Evolutionary conservation across 92 coral and sea anemone species (phyloP).

Genomic region (Zoanthus sociatus): DNA sequence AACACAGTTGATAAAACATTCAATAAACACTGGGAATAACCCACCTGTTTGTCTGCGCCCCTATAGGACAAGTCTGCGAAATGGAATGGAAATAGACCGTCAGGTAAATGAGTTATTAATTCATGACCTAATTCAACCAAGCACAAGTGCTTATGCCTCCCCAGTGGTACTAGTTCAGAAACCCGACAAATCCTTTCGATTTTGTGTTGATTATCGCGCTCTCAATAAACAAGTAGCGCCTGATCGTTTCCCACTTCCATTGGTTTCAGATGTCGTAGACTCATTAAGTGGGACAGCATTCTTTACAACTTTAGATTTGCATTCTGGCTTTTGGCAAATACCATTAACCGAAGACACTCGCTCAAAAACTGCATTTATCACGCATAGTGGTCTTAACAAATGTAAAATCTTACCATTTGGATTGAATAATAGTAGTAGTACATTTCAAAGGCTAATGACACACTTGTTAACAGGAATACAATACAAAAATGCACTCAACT

Average conservation of each 20-base stretch:
- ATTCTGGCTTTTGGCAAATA: slow-evolving; percentile 27
- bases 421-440: background rate
- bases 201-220: slow-evolving; percentile 15
- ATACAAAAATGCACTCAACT: slow-evolving; percentile 23
- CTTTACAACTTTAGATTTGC: slow-evolving; percentile 14
- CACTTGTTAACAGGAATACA: slow-evolving; percentile 12
- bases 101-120: background rate
- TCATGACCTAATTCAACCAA: background rate
- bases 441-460: slow-evolving; percentile 19
- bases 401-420: slow-evolving; percentile 28
- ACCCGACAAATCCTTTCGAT: background rate
- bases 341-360: background rate
- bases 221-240: background rate
- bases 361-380: slow-evolving; percentile 10
- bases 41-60: slow-evolving; percentile 8
- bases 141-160: background rate
- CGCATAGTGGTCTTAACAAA: background rate
- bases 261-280: background rate
- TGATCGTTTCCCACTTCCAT: slow-evolving; percentile 30
- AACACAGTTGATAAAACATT: background rate
- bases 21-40: background rate
- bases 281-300: slow-evolving; percentile 13
- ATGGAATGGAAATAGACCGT: background rate
- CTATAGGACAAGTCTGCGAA: background rate
- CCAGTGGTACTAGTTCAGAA: slow-evolving; percentile 15